These are phyloP conservation scores for Myotis findleyi DNA, from an alignment of 2,797 vertebrate genomes.

Conservation along the genomic window DNA sequence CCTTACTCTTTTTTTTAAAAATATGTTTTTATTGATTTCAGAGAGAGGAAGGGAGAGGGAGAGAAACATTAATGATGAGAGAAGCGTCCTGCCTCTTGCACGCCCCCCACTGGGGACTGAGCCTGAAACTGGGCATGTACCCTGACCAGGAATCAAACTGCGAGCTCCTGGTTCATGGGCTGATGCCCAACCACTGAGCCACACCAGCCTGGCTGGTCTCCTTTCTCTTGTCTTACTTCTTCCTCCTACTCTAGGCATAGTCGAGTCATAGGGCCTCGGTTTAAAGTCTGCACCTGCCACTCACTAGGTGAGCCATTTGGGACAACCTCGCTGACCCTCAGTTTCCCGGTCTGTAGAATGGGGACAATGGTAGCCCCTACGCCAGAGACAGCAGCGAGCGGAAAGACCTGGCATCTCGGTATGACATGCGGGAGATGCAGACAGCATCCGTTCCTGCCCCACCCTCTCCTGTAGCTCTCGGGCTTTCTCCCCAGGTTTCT, in stretches of 20 bases:
- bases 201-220: no score
- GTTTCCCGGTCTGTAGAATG: neutral
- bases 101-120: no score
- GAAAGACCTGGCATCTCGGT: neutral
- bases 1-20: neutral
- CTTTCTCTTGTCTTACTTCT: neutral
- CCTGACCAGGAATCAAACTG: no score
- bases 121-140: no score
- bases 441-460: neutral
- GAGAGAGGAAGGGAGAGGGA: no score
- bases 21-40: no score
- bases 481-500: neutral
- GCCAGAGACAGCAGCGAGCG: neutral
- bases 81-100: no score
- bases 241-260: neutral
- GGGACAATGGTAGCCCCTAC: neutral
- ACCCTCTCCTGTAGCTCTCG: neutral
- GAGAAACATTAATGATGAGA: no score
- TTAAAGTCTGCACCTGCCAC: neutral
- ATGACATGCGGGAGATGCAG: fast-evolving
- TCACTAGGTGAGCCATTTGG: neutral
- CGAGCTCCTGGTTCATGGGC: no score
- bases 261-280: neutral
- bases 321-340: neutral
- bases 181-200: no score